Evolutionary conservation across 2,113 vertebrate genomes (phyloP), one percentile per base, ranked within the genome.

Genomic region (Formicarius rufipectus): DNA sequence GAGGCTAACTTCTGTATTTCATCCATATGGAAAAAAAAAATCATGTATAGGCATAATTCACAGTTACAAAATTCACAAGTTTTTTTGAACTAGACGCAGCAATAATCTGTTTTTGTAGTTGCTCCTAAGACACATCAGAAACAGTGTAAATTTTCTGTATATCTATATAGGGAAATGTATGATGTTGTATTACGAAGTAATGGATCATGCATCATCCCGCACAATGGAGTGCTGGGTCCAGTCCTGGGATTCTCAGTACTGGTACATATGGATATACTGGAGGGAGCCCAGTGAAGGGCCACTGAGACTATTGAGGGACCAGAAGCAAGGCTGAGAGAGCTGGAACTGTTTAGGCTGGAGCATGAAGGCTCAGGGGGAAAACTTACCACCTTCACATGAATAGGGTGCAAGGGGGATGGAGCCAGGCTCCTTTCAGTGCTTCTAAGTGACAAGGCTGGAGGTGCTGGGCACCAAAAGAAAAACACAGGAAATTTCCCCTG

Each of bases 241-340:
- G 24, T 40, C 20, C 40, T 63, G 40, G n/a, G 20, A 35, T 79
- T 10, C 24, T 14, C n/a, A 31, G 35, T 7, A 14, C 8, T 5
- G 28, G 56, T 16, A 55, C 19, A 31, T 16, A 3, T 3, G n/a
- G n/a, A 11, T 7, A 1, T n/a, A 8, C 16, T 35, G 66, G 24
- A 40, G 13, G 4, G n/a, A 30, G 13, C n/a, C 35, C 58, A 35
- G 16, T 39, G 30, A 40, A 55, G 37, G 24, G 10, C 30, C 8
- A 12, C 30, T 0, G 0, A 71, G n/a, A 11, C 24, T 21, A 1
- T 30, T 20, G 14, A 9, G 9, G 25, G 47, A 12, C 31, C 21
- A n/a, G 30, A 49, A 18, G 21, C 27, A 64, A 25, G 31, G 16
- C 35, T 79, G 49, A n/a, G 58, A 28, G 33, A 64, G 20, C 49